These are phyloP conservation scores for Mongoloraphidia duomilia DNA, from an alignment of 2,888 invertebrate species.

Conservation along the genomic window DNA sequence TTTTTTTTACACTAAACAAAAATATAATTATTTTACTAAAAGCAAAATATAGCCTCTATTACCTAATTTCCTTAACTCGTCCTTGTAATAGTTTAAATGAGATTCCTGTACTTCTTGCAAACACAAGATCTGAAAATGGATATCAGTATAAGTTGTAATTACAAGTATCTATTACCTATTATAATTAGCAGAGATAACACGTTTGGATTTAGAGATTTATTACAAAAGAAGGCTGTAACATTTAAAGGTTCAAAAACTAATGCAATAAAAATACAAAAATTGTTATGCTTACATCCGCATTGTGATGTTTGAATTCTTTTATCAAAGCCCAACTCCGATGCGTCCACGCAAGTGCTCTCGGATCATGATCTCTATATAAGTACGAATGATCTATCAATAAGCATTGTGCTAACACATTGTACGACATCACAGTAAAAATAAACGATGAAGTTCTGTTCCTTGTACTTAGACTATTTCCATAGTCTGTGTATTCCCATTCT, in stretches of 20 bases:
- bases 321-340: conserved; percentile 41
- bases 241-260: not conserved
- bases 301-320: conserved; percentile 38
- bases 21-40: not conserved
- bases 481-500: conserved; percentile 1
- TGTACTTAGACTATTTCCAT: not conserved
- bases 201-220: not conserved
- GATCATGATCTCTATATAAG: conserved; percentile 50
- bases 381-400: conserved; percentile 57
- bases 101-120: conserved; percentile 80
- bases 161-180: too few relatives aligned
- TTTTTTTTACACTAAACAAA: not conserved
- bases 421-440: conserved; percentile 59
- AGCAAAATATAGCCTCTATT: conserved; percentile 1
- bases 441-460: conserved; percentile 22
- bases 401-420: conserved; percentile 80
- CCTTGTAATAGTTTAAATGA: conserved; percentile 50
- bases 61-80: conserved; percentile 30
- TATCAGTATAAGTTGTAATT: conserved; percentile 3
- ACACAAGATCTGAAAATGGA: conserved; percentile 54
- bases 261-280: conserved; percentile 8
- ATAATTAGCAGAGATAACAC: too few relatives aligned
- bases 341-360: conserved; percentile 51
- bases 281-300: conserved; percentile 40
- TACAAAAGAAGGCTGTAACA: not conserved